A percentile compares a stretch with the other conserved stretches of the same genome.
Conservation (phyloP, 2,113 vertebrate genomes). For the Esox niger region DNA sequence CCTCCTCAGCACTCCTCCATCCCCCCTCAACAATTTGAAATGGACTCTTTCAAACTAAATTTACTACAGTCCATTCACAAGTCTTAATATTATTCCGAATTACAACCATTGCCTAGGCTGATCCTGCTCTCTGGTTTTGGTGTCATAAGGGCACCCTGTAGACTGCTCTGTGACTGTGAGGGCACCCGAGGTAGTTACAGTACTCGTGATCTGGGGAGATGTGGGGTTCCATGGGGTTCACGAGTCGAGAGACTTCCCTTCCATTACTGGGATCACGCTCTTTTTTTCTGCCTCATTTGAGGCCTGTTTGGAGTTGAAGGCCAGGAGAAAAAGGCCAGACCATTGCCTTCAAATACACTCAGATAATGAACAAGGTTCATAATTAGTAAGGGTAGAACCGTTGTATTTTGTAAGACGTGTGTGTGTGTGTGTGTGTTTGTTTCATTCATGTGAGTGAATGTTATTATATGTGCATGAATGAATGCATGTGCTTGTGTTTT, state of each 20-base stretch:
- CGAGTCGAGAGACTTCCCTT: conserved; percentile 47
- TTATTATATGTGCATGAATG: conserved; percentile 9
- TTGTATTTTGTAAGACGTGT: conserved; percentile 38
- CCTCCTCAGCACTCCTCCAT: too few species aligned
- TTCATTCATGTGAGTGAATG: too few species aligned
- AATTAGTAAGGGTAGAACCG: conserved; percentile 68
- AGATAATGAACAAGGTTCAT: conserved; percentile 69
- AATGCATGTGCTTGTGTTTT: conserved; percentile 5
- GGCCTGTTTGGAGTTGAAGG: conserved; percentile 64
- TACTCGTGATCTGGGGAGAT: conserved; percentile 38
- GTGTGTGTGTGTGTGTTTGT: conserved; percentile 24
- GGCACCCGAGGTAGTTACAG: conserved; percentile 13
- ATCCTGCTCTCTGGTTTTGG: conserved; percentile 1
- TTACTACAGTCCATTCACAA: neutral
- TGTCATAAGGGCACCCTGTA: neutral
- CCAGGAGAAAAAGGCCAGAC: conserved; percentile 51
- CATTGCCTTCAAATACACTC: conserved; percentile 57
- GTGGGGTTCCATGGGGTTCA: conserved; percentile 41
- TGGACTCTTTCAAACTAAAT: neutral
- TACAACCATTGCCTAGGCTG: neutral
- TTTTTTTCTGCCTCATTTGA: conserved; percentile 68
- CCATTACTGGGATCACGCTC: conserved; percentile 49
- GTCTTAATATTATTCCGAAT: neutral
- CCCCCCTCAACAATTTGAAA: neutral
- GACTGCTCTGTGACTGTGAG: conserved; percentile 1